phyloP scores from a whole-genome alignment of 2,113 vertebrate species.

The Pseudorectes ferrugineus region DNA sequence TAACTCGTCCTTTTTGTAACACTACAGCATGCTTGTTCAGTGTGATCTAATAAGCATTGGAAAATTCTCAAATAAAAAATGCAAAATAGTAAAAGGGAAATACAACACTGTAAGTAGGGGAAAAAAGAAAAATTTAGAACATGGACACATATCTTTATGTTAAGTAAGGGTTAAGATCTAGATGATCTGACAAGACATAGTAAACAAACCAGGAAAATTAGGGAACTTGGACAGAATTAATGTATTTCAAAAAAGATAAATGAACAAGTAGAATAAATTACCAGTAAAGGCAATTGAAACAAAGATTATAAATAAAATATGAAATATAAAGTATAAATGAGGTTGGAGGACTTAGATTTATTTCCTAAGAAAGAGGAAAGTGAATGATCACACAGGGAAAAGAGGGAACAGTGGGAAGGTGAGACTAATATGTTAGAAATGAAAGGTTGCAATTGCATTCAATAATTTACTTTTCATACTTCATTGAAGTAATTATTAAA shows the following conservation, averaged over 20 bases:
- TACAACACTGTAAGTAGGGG: background rate
- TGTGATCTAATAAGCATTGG: background rate
- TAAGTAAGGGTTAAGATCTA: background rate
- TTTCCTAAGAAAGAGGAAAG: conserved; percentile 22
- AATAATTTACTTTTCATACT: conserved; percentile 6
- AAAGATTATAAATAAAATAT: conserved; percentile 62
- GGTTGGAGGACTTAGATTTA: conserved; percentile 44
- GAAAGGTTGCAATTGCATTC: background rate
- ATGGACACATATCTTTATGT: accelerated
- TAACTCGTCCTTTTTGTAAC: background rate
- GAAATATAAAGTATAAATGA: conserved; percentile 63
- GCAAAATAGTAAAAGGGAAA: background rate
- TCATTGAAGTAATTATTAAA: background rate
- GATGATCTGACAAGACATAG: background rate
- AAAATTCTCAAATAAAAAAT: background rate
- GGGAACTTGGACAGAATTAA: background rate
- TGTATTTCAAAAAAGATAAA: conserved; percentile 16
- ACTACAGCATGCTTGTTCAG: background rate
- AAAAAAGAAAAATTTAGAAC: background rate
- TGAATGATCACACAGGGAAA: background rate
- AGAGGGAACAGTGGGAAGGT: conserved; percentile 1
- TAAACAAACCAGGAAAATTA: conserved; percentile 3
- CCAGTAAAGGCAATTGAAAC: conserved; percentile 49
- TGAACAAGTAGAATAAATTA: conserved; percentile 35
- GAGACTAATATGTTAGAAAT: background rate